A percentile compares a stretch with the other conserved stretches of the same genome.
Evolutionary conservation across 2,888 invertebrate species (phyloP).

Genomic region (Phragmatobia fuliginosa): DNA sequence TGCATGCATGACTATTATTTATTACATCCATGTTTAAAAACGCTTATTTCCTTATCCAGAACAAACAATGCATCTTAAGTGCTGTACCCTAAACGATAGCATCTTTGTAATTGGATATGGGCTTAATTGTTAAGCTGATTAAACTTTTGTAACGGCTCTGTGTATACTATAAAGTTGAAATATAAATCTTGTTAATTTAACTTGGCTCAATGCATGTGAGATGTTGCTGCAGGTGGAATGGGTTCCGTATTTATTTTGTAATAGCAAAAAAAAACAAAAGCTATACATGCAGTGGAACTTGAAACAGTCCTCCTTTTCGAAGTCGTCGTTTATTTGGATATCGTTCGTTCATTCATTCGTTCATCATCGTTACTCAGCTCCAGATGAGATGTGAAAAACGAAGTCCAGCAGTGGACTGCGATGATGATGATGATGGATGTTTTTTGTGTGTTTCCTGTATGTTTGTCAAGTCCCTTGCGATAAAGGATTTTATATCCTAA

Average conservation of each 20-base stretch:
- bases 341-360: too few species aligned
- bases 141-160: conserved; percentile 55
- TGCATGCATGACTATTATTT: neutral
- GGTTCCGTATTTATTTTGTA: conserved; percentile 34
- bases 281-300: too few species aligned
- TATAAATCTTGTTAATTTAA: conserved; percentile 42
- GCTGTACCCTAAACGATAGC: conserved; percentile 51
- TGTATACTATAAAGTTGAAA: conserved; percentile 43
- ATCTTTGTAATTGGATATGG: conserved; percentile 67
- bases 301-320: too few species aligned
- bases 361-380: too few species aligned
- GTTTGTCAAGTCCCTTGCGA: too few species aligned
- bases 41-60: conserved; percentile 23
- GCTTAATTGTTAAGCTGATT: conserved; percentile 65
- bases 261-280: too few species aligned
- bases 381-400: too few species aligned
- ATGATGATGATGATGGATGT: too few species aligned
- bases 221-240: neutral
- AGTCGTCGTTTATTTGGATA: too few species aligned
- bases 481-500: too few species aligned
- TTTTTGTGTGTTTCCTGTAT: too few species aligned
- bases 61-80: conserved; percentile 52
- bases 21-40: conserved; percentile 16
- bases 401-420: too few species aligned
- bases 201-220: conserved; percentile 22